Evolutionary conservation across 2,113 vertebrate genomes (phyloP).

Genomic region (Alces alces): DNA sequence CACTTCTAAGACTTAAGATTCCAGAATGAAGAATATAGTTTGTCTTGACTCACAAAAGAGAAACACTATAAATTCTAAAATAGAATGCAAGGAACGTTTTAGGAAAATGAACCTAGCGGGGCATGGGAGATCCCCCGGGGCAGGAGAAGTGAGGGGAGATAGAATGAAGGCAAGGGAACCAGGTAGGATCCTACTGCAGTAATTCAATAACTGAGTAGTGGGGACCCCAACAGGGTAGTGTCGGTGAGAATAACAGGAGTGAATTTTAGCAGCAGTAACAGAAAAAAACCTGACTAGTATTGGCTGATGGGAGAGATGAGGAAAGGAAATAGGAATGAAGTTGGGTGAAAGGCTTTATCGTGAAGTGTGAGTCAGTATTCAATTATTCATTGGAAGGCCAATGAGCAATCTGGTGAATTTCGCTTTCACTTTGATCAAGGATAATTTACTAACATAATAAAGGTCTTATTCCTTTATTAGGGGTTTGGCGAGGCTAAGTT

Average conservation of each 20-base stretch:
- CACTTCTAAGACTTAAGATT: background rate
- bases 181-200: background rate
- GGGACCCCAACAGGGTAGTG: background rate
- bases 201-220: background rate
- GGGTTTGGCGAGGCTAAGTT: background rate
- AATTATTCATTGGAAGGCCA: background rate
- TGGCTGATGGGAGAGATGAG: background rate
- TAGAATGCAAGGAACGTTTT: background rate
- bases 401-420: background rate
- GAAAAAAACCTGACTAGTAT: background rate
- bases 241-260: background rate
- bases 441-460: slow-evolving; percentile 6
- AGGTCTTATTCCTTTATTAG: background rate
- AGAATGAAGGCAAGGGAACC: background rate
- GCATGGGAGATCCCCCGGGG: background rate
- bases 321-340: background rate
- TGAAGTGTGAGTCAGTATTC: background rate
- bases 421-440: background rate
- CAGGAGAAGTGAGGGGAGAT: background rate
- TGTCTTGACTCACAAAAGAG: background rate
- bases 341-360: background rate
- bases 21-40: background rate
- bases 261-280: background rate
- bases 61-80: background rate
- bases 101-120: background rate